Conservation (phyloP, 2,888 invertebrate genomes). For the Neoaliturus tenellus region DNA sequence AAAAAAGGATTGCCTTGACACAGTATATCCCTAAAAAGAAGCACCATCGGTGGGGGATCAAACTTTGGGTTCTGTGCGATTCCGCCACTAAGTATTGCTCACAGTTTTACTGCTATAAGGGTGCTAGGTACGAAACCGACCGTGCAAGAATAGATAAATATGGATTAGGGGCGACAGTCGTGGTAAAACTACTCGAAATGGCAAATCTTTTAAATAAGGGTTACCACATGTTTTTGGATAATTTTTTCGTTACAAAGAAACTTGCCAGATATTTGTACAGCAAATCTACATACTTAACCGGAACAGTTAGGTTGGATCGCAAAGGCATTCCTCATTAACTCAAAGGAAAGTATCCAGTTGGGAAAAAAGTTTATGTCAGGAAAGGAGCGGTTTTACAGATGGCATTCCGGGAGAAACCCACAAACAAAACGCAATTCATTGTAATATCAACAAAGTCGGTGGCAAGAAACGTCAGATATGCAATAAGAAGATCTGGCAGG, state of each 20-base stretch:
- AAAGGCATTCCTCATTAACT: constrained; percentile 25
- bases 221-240: constrained; percentile 49
- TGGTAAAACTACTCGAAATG: constrained; percentile 40
- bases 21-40: constrained; percentile 21
- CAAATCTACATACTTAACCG: constrained; percentile 39
- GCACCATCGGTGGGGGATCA: constrained; percentile 50
- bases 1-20: background rate
- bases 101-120: constrained; percentile 51
- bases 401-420: constrained; percentile 20
- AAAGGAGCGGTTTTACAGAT: constrained; percentile 41
- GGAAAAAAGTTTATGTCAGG: constrained; percentile 45
- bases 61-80: constrained; percentile 55
- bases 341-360: background rate
- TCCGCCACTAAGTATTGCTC: constrained; percentile 44
- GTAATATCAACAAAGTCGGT: constrained; percentile 36
- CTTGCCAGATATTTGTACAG: constrained; percentile 17
- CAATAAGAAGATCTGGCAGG: constrained; percentile 1
- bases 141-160: background rate
- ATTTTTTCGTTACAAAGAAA: constrained; percentile 34
- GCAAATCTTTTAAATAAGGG: constrained; percentile 48
- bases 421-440: constrained; percentile 43
- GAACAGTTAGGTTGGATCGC: constrained; percentile 28
- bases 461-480: constrained; percentile 8
- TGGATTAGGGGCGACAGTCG: constrained; percentile 35
- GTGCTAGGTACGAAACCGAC: constrained; percentile 35